Base-by-base conservation (phyloP, 1,140 invertebrate genomes). In the Conus betulinus region DNA sequence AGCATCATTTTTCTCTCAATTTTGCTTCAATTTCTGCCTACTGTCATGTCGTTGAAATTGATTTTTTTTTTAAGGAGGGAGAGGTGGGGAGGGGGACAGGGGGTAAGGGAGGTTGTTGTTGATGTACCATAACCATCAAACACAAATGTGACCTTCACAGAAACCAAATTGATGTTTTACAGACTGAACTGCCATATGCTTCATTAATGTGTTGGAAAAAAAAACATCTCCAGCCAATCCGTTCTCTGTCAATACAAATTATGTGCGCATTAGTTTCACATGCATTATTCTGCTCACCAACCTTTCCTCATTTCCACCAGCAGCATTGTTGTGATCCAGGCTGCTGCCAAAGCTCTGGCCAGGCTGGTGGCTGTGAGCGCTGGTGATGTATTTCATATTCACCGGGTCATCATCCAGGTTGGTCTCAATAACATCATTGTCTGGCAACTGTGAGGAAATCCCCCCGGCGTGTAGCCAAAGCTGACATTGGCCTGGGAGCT, bases 371-470 rank as follows among this genome's bases (percentile, higher is more conserved):
- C 25, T 39, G 53, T 52, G 55, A 20, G 87, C 55, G 63, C 20
- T 88, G 39, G 82, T 63, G 20, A 83, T 76, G 52, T 83, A 87
- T 88, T 88, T 88, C n/a, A 76, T 82, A 84, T 91, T 85, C 15
- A 89, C 85, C 5, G 89, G 89, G 3, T 91, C 90, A 87, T 90
- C 89, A n/a, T 91, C 89, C 55, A 90, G 25, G 39, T 90, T 88
- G 79, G 91, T 89, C 74, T 90, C 90, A 51, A 84, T 82, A 25
- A 71, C 84, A 23, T 88, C 71, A 17, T 85, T 55, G 5, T 83
- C 84, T n/a, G 60, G 71, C 81, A 71, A 52, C n/a, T 51, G 20
- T 53, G 87, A 60, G 20, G 57, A 13, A 25, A 52, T 83, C 51
- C 78, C 51, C 78, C 76, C 27, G 81, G 67, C 6, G 27, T 81